phyloP scores from a whole-genome alignment of 2,797 vertebrate species.

The Peromyscus eremicus region DNA sequence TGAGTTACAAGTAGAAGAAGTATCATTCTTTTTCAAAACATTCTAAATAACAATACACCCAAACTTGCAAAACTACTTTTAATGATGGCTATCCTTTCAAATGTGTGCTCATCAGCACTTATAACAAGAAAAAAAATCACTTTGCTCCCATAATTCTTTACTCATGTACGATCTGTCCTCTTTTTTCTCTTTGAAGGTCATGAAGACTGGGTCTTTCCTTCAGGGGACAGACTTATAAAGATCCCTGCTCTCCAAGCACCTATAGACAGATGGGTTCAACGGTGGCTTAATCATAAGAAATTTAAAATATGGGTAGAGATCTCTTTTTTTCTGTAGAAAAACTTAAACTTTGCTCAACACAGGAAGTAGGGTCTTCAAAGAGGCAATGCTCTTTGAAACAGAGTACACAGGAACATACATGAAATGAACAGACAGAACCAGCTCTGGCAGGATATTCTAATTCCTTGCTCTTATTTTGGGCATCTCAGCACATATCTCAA shows the following conservation, averaged over 20 bases:
- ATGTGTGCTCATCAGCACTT: conserved; percentile 39
- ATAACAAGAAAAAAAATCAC: conserved; percentile 13
- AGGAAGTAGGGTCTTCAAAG: conserved; percentile 81
- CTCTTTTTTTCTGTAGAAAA: conserved; percentile 65
- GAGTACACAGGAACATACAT: conserved; percentile 60
- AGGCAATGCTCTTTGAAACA: conserved; percentile 71
- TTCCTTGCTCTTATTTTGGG: conserved; percentile 38
- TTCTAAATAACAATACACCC: conserved; percentile 36
- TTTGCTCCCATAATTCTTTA: conserved; percentile 64
- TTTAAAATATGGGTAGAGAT: conserved; percentile 57
- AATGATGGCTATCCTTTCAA: conserved; percentile 55
- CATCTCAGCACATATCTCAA: conserved; percentile 17
- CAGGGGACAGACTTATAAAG: conserved; percentile 33
- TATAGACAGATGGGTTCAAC: conserved; percentile 65
- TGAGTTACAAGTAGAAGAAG: conserved; percentile 26
- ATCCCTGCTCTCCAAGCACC: conserved; percentile 47
- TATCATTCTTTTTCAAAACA: neutral
- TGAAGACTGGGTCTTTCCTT: conserved; percentile 36
- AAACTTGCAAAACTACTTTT: conserved; percentile 59
- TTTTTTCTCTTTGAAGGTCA: conserved; percentile 70
- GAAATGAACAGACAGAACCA: conserved; percentile 46
- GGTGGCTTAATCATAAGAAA: conserved; percentile 66
- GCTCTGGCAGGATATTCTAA: conserved; percentile 44
- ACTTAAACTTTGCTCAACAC: conserved; percentile 74
- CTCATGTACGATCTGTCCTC: neutral